These are phyloP conservation scores for Thamnophis elegans DNA, from an alignment of 2,797 vertebrate species.

Conservation along the genomic window DNA sequence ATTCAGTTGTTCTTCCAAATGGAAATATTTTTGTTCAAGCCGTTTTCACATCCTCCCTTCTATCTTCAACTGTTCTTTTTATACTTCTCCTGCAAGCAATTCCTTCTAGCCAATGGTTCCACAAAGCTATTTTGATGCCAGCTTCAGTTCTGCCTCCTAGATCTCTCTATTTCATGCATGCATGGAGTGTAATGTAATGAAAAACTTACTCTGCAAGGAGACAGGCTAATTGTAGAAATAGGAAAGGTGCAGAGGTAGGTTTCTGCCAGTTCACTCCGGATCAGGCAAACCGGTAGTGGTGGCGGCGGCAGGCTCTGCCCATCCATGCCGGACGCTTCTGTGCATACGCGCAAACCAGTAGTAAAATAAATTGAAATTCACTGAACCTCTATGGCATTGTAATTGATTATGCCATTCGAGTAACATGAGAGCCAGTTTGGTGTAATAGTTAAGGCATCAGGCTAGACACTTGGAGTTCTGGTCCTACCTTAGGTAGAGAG, in stretches of 20 bases:
- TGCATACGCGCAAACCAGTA: too few species aligned
- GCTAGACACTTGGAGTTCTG: neutral
- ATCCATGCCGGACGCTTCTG: too few species aligned
- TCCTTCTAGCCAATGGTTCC: neutral
- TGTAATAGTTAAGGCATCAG: neutral
- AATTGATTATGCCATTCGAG: neutral
- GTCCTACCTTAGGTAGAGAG: neutral
- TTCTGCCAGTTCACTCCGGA: too few species aligned
- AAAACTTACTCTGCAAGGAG: neutral
- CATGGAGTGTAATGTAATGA: neutral
- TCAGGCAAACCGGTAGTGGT: too few species aligned
- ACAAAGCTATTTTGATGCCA: neutral
- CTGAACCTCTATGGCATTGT: neutral
- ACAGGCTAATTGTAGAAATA: neutral
- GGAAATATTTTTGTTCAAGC: neutral
- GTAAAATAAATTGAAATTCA: too few species aligned
- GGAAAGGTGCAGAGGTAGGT: neutral
- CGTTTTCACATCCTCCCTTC: neutral
- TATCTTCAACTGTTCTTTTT: neutral
- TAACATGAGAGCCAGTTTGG: neutral
- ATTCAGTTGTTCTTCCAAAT: constrained; percentile 5
- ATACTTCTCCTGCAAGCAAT: neutral
- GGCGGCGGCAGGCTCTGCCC: too few species aligned
- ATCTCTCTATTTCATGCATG: neutral
- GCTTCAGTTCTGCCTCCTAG: neutral